These are phyloP conservation scores for Colossoma macropomum DNA, from an alignment of 2,113 vertebrate genomes.

Conservation along the genomic window DNA sequence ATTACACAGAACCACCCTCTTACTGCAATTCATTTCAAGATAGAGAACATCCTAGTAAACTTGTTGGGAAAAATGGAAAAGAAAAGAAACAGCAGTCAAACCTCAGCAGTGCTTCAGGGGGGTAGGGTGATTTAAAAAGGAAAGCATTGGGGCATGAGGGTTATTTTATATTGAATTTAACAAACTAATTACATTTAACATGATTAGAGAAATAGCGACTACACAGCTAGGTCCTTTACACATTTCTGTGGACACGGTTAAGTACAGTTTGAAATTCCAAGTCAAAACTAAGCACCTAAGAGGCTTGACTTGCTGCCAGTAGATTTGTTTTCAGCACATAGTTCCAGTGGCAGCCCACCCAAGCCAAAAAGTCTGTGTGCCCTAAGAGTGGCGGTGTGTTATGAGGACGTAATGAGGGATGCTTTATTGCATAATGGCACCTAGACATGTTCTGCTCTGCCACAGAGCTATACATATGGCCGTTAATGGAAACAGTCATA, in stretches of 20 bases:
- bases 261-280: not conserved
- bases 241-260: not conserved
- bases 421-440: slow-evolving; percentile 25
- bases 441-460: slow-evolving; percentile 13
- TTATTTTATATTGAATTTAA: not conserved
- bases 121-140: not conserved
- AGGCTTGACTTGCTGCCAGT: not conserved
- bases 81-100: not conserved
- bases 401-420: slow-evolving; percentile 24
- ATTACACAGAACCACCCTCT: slow-evolving; percentile 2
- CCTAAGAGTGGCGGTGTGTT: not conserved
- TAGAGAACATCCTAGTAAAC: not conserved
- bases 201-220: not conserved
- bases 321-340: no score
- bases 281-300: not conserved
- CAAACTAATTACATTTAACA: not conserved
- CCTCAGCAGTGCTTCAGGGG: not conserved
- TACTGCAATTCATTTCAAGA: not conserved
- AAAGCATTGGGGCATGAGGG: not conserved
- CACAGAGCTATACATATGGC: slow-evolving; percentile 20
- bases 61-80: slow-evolving; percentile 21
- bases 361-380: not conserved
- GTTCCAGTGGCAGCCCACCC: not conserved
- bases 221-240: not conserved
- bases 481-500: not conserved